Evolutionary conservation across 2,113 vertebrate genomes (phyloP), one percentile per base, ranked within the genome.

Genomic region (Calidris pugnax): DNA sequence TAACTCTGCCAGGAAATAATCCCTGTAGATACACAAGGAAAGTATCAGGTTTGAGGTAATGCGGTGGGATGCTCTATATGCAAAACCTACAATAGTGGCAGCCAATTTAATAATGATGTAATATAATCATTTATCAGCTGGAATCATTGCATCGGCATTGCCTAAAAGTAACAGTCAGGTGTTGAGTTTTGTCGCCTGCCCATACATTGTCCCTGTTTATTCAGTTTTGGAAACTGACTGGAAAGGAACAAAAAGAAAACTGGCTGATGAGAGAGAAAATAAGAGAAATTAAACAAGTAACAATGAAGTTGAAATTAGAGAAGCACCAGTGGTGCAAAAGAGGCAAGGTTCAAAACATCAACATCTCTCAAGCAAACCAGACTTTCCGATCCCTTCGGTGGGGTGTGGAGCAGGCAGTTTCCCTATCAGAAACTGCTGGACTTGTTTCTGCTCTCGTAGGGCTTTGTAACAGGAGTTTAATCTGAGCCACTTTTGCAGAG

Each of bases 401-500:
- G 53, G 27, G 48, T 23, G 24, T 67, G 56, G 71, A 90, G 45
- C 43, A 78, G 39, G 43, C 47, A 56, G 8, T 32, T 77, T 87
- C 81, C 67, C 76, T 32, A 30, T 63, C 77, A 82, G 66, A 83
- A 85, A 39, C n/a, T 59, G 73, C 78, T 75, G 60, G 45, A 43
- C 59, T 75, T 0, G 0, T 60, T 91, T 62, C 78, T 94, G 50
- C 48, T 91, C 2, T 77, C 0, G 0, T 4, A 55, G 59, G 28
- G 26, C 79, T 92, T 93, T 85, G 37, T 81, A 77, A 48, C 3
- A 33, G 56, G 23, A 68, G n/a, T 59, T 85, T 85, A 71, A 79
- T 79, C 69, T 87, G 50, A 55, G 19, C 4, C 19, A 2, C 12
- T 93, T 87, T 56, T 76, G 26, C 76, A 83, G 63, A 76, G 90